Percentiles rank a stretch among this genome's conserved stretches.
These are phyloP conservation scores for Acipenser oxyrinchus DNA, from an alignment of 2,797 vertebrate genomes.

Conservation along the genomic window DNA sequence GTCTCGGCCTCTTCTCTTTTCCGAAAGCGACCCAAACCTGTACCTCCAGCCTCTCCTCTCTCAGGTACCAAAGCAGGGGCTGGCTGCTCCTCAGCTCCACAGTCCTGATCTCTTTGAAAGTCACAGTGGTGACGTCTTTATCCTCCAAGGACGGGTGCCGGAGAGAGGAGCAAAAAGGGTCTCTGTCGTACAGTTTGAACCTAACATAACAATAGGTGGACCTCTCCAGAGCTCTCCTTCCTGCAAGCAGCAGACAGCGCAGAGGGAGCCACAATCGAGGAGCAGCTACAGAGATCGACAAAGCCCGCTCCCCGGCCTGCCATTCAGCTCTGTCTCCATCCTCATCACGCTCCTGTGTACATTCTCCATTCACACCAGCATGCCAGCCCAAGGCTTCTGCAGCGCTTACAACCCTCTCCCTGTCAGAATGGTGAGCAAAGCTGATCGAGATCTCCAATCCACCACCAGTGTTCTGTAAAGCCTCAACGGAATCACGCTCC, in stretches of 20 bases:
- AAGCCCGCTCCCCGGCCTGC: conserved; percentile 22
- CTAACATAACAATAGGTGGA: conserved; percentile 82
- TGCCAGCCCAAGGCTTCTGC: conserved; percentile 72
- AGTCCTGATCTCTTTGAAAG: conserved; percentile 60
- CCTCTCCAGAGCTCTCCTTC: conserved; percentile 56
- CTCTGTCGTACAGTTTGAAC: conserved; percentile 76
- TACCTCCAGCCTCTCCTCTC: conserved; percentile 82
- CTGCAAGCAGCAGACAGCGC: conserved; percentile 67
- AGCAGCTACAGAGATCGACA: conserved; percentile 60
- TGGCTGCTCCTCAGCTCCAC: conserved; percentile 59
- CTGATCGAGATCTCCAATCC: conserved; percentile 76
- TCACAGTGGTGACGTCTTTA: conserved; percentile 46
- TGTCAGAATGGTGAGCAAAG: conserved; percentile 72
- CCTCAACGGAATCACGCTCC: conserved; percentile 33
- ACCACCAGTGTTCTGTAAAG: conserved; percentile 60
- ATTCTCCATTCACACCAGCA: conserved; percentile 18
- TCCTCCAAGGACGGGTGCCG: conserved; percentile 58
- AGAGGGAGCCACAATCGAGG: conserved; percentile 78
- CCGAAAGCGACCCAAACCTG: conserved; percentile 84
- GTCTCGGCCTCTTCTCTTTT: conserved; percentile 65
- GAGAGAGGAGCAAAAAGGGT: conserved; percentile 72
- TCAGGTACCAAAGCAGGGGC: conserved; percentile 81
- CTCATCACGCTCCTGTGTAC: conserved; percentile 27
- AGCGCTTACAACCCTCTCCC: conserved; percentile 69
- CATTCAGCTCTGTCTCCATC: conserved; percentile 24